Evolutionary conservation across 2,113 vertebrate genomes (phyloP).

Genomic region (Paedocypris sp.): DNA sequence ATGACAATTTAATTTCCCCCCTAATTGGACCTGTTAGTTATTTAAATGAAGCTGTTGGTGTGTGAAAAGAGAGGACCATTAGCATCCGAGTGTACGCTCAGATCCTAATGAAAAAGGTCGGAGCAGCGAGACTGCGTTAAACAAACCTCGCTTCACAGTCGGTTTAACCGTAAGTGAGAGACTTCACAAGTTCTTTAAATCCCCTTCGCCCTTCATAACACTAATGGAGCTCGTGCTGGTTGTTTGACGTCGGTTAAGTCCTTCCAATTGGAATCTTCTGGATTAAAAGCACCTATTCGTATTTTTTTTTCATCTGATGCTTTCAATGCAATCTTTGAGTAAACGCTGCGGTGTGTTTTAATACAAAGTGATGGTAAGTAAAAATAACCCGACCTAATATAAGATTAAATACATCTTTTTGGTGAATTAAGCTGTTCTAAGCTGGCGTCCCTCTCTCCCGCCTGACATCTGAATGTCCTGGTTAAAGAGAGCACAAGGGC

Average conservation of each 20-base stretch:
- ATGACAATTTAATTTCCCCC: slow-evolving; percentile 79
- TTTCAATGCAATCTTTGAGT: slow-evolving; percentile 39
- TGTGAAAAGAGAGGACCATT: slow-evolving; percentile 35
- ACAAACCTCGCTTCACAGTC: slow-evolving; percentile 14
- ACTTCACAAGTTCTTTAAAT: slow-evolving; percentile 60
- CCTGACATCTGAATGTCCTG: slow-evolving; percentile 38
- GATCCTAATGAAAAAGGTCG: slow-evolving; percentile 54
- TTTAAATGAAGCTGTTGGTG: slow-evolving; percentile 75
- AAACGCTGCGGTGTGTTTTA: slow-evolving; percentile 55
- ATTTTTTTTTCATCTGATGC: slow-evolving; percentile 36
- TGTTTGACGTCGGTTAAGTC: slow-evolving; percentile 48
- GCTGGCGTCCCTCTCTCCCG: slow-evolving; percentile 29
- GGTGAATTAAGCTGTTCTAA: slow-evolving; percentile 22
- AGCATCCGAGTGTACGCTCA: slow-evolving; percentile 29
- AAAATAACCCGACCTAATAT: slow-evolving; percentile 60
- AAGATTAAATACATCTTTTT: slow-evolving; percentile 63
- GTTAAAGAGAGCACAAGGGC: slow-evolving; percentile 30
- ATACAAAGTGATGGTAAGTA: slow-evolving; percentile 56
- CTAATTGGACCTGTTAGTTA: slow-evolving; percentile 79
- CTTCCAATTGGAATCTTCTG: slow-evolving; percentile 30
- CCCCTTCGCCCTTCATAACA: slow-evolving; percentile 65
- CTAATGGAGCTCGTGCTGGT: slow-evolving; percentile 53
- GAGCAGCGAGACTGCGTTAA: slow-evolving; percentile 17
- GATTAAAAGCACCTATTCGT: slow-evolving; percentile 46
- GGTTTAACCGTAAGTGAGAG: background rate